Conservation (phyloP, 1,140 invertebrate genomes). For the Neodiprion fabricii region DNA sequence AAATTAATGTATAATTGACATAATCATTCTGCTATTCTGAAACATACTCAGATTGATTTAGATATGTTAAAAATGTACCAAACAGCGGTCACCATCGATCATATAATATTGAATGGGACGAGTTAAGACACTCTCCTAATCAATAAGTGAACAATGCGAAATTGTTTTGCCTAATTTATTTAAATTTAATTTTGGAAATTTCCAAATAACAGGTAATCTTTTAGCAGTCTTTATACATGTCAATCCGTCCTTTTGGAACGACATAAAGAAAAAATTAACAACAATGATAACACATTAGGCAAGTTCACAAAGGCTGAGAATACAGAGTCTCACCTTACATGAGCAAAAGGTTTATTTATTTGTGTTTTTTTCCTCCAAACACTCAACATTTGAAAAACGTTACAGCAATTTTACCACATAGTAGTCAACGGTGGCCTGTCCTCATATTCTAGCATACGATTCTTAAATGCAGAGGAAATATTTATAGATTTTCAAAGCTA, state of each 20-base stretch:
- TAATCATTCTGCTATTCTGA: conserved; percentile 52
- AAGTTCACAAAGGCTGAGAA: conserved; percentile 47
- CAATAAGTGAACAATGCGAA: conserved; percentile 36
- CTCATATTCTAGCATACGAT: no score
- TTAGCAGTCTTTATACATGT: conserved; percentile 45
- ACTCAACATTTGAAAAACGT: no score
- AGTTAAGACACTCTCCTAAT: conserved; percentile 30
- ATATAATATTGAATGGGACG: conserved; percentile 36
- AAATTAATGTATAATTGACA: conserved; percentile 51
- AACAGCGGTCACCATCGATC: conserved; percentile 41
- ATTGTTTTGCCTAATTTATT: conserved; percentile 42
- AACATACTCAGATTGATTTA: conserved; percentile 50
- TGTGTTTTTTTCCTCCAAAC: no score
- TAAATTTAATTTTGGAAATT: conserved; percentile 36
- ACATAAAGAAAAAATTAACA: conserved; percentile 46
- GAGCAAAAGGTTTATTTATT: neutral
- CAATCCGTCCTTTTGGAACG: conserved; percentile 35
- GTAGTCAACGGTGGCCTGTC: no score
- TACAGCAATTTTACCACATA: no score
- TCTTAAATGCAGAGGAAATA: no score
- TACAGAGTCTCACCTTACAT: neutral
- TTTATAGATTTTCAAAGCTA: no score
- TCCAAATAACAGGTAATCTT: conserved; percentile 47
- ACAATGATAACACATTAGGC: conserved; percentile 46
- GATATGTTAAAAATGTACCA: conserved; percentile 50